A percentile compares a stretch with the other conserved stretches of the same genome.
Conservation (phyloP, 2,888 invertebrate species). For the Zeuzera pyrina region DNA sequence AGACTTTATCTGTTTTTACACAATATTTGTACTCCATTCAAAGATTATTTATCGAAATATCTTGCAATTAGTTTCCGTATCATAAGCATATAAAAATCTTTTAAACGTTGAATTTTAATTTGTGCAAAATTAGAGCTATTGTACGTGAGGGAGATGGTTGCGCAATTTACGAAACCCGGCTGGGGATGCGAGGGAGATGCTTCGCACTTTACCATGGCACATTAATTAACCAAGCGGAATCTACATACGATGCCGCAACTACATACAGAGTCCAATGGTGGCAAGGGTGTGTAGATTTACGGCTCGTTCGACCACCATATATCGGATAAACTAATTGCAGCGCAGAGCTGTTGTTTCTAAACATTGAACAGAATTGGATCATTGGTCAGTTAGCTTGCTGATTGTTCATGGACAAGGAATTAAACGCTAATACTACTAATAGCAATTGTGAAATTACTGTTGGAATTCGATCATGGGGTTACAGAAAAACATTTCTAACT, state of each 20-base stretch:
- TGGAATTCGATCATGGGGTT: no score
- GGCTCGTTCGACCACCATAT: conserved; percentile 68
- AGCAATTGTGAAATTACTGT: no score
- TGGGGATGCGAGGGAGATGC: conserved; percentile 49
- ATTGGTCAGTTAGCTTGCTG: conserved; percentile 29
- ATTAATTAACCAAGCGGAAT: conserved; percentile 68
- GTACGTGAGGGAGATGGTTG: conserved; percentile 58
- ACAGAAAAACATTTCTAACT: no score
- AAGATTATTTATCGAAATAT: no score
- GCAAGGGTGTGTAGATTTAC: conserved; percentile 67
- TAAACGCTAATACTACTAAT: no score
- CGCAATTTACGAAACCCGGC: conserved; percentile 60
- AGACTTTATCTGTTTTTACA: no score
- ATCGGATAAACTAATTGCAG: conserved; percentile 70
- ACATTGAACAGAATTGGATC: conserved; percentile 55
- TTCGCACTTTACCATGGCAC: conserved; percentile 64
- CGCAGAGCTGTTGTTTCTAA: conserved; percentile 67
- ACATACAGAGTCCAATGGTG: conserved; percentile 58
- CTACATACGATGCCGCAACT: conserved; percentile 65
- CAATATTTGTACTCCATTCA: no score
- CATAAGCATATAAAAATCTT: conserved; percentile 21
- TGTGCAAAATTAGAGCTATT: conserved; percentile 49
- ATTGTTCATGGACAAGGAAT: conserved; percentile 40
- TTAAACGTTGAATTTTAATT: conserved; percentile 48
- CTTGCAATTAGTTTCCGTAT: no score